Evolutionary conservation across 2,113 vertebrate genomes (phyloP), one percentile per base, ranked within the genome.

Genomic region (Petaurus breviceps): DNA sequence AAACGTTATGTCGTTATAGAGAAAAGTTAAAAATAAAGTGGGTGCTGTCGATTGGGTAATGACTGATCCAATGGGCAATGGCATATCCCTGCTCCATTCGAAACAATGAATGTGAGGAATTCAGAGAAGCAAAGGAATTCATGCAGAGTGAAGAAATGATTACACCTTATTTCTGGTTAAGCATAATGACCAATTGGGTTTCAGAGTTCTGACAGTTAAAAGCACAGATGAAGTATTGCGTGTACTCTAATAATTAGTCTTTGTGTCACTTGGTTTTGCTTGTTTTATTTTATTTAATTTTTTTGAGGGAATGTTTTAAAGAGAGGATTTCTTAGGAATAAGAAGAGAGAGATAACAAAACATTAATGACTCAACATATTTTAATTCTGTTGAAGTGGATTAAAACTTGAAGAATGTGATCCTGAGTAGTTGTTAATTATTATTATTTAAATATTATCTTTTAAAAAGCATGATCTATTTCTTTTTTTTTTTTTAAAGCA

Each of bases 401-500:
- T 90, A 92, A 94, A 47, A 94, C 0, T 51, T 89, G 51, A 93
- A 97, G 89, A 96, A 92, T 92, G 14, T 31, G 11, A 46, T 8
- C 37, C 52, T 89, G 92, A 95, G 52, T 92, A n/a, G 11, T 95
- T 92, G 25, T 50, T 52, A 24, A 0, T 0, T 94, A 43, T 52
- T 52, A 52, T 52, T 52, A 52, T 91, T 96, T 92, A 92, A 95
- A 93, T 91, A 90, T 52, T 52, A 52, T 52, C 52, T 52, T 19
- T 19, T 52, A 96, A 96, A 19, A n/a, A 12, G 37, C 94, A 91
- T 94, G 10, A 91, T 96, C 55, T 68, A 37, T 51, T 37, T 28
- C 93, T 25, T 24, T n/a, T n/a, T n/a, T n/a, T n/a, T n/a, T n/a
- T n/a, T n/a, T n/a, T n/a, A n/a, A n/a, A n/a, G n/a, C n/a, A n/a